Percentiles rank a stretch among this genome's conserved stretches.
Evolutionary conservation across 2,113 vertebrate species (phyloP).

Genomic region (Scomber japonicus): DNA sequence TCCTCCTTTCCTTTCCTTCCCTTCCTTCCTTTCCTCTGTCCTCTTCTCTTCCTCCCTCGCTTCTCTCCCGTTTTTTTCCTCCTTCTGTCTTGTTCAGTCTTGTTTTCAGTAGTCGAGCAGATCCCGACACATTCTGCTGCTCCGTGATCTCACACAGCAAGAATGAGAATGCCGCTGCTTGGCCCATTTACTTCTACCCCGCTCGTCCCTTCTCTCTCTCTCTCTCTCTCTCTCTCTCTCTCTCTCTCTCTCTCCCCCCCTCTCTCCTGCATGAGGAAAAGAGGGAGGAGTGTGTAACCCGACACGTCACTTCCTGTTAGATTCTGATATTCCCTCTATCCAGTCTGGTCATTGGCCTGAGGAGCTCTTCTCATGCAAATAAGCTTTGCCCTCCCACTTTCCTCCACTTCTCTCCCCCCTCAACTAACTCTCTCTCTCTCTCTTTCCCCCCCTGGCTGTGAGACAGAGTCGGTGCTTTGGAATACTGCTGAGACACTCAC

Average conservation of each 20-base stretch:
- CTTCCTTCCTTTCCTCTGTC: slow-evolving; percentile 6
- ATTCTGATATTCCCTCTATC: slow-evolving; percentile 72
- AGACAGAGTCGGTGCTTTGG: slow-evolving; percentile 47
- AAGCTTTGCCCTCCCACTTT: slow-evolving; percentile 47
- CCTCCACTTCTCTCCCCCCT: neutral
- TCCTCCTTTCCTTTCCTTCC: slow-evolving; percentile 23
- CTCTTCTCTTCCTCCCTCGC: slow-evolving; percentile 23
- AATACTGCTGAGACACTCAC: neutral
- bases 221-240: slow-evolving; percentile 9
- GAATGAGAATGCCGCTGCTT: slow-evolving; percentile 72
- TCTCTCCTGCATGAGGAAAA: slow-evolving; percentile 56
- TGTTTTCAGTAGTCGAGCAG: slow-evolving; percentile 58
- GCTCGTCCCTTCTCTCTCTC: slow-evolving; percentile 54
- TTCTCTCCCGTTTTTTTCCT: slow-evolving; percentile 10
- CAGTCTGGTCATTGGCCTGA: slow-evolving; percentile 70
- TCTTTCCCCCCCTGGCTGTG: slow-evolving; percentile 73
- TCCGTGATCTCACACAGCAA: slow-evolving; percentile 79
- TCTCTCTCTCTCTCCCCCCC: slow-evolving; percentile 27
- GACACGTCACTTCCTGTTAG: slow-evolving; percentile 81
- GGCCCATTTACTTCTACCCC: slow-evolving; percentile 67
- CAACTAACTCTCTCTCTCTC: neutral
- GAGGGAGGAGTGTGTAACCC: slow-evolving; percentile 76
- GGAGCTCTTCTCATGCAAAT: slow-evolving; percentile 80
- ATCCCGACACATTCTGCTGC: slow-evolving; percentile 69
- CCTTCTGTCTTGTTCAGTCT: slow-evolving; percentile 52